These are phyloP conservation scores for Sesamia inferens DNA, from an alignment of 2,888 invertebrate species.

Conservation along the genomic window DNA sequence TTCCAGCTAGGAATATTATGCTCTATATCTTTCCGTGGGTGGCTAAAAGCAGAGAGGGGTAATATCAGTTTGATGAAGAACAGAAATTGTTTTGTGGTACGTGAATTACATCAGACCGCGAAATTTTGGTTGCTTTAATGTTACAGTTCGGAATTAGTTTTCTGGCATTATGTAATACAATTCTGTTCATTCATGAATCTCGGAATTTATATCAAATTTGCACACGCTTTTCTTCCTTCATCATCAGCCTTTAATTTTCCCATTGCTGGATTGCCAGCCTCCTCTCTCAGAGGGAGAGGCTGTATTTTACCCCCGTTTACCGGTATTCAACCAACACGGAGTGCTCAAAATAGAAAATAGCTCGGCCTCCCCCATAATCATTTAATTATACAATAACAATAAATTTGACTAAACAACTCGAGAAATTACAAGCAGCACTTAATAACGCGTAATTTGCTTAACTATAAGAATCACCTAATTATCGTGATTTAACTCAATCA, in stretches of 20 bases:
- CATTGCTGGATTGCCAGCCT: neutral
- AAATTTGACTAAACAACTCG: conserved; percentile 44
- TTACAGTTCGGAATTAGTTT: conserved; percentile 34
- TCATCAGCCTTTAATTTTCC: neutral
- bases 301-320: neutral
- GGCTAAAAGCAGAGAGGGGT: conserved; percentile 17
- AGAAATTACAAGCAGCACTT: conserved; percentile 39
- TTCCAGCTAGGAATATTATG: conserved; percentile 14
- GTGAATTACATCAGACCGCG: conserved; percentile 29
- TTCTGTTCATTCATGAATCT: neutral
- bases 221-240: too few species aligned
- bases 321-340: neutral
- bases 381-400: conserved; percentile 54
- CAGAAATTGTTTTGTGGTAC: conserved; percentile 40
- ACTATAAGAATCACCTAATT: conserved; percentile 50
- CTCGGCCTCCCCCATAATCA: conserved; percentile 5
- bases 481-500: conserved; percentile 45
- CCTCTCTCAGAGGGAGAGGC: neutral
- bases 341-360: conserved; percentile 1
- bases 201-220: neutral
- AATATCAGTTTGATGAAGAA: conserved; percentile 42
- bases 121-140: conserved; percentile 32
- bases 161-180: conserved; percentile 6
- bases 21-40: conserved; percentile 16
- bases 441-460: conserved; percentile 53